Evolutionary conservation across 2,797 vertebrate genomes (phyloP), one percentile per base, ranked within the genome.

Genomic region (Microctenopoma lineatum): DNA sequence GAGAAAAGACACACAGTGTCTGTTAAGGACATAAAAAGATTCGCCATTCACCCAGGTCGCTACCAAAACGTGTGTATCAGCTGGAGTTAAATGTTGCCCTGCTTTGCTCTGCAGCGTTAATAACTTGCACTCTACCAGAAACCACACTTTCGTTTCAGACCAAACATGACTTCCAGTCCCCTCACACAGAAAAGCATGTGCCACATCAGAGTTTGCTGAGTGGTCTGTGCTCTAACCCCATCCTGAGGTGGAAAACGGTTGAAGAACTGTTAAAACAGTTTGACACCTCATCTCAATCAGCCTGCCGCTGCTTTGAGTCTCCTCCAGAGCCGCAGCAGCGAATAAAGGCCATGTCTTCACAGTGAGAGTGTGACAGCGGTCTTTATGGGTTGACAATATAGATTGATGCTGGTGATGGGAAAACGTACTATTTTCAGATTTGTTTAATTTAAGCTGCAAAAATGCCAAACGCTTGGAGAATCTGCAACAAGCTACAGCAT

Each of bases 261-360:
- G 39, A 32, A 26, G 60, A 80, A 64, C 77, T 77, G 75, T 70
- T 71, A 21, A 81, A 81, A 66, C 82, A 42, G 80, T 82, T 84
- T 77, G 73, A 83, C 82, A 54, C 80, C 65, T 77, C 39, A 0
- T 44, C 48, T 60, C 52, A 46, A 15, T 75, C 56, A 57, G 27
- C 29, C 54, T 1, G 0, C 34, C 52, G 9, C 58, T 47, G 54
- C 14, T 26, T 27, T 21, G 10, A 26, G 36, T 34, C 55, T 59
- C 39, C 15, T 32, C 16, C 62, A 47, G n/a, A 44, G 39, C 51
- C 32, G 52, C 32, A 21, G 46, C 12, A 14, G 6, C 25, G 11
- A 60, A 60, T 9, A 10, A 13, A 14, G 29, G 13, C 27, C 34
- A 6, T 9, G 21, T 21, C 5, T 69, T 47, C 62, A 29, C 56